Evolutionary conservation across 2,888 invertebrate genomes (phyloP).

Genomic region (Hedychridium roseum): DNA sequence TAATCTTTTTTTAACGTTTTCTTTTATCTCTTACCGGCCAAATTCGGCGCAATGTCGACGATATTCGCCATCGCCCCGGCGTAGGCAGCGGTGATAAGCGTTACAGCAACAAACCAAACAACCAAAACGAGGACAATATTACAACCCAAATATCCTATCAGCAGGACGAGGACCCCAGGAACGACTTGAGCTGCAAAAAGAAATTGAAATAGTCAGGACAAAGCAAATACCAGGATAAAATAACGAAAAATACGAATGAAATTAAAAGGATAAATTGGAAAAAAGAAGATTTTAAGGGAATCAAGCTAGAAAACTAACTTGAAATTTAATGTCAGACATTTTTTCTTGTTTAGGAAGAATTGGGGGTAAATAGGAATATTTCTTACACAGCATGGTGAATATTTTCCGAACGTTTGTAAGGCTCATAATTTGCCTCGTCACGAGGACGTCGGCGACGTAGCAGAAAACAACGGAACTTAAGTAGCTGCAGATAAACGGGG

Average conservation of each 20-base stretch:
- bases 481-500: slow-evolving; percentile 76
- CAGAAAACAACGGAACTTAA: slow-evolving; percentile 76
- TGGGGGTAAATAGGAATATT: no score
- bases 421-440: slow-evolving; percentile 68
- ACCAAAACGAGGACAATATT: slow-evolving; percentile 68
- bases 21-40: slow-evolving; percentile 67
- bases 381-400: slow-evolving; percentile 71
- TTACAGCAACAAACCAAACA: slow-evolving; percentile 75
- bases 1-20: no score
- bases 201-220: background rate
- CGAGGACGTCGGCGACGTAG: slow-evolving; percentile 72
- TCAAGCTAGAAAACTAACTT: no score
- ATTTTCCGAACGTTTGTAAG: slow-evolving; percentile 74
- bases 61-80: slow-evolving; percentile 81
- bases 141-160: slow-evolving; percentile 73
- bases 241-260: background rate
- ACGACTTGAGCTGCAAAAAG: slow-evolving; percentile 70
- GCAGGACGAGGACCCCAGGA: slow-evolving; percentile 71
- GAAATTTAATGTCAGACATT: no score
- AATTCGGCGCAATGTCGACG: slow-evolving; percentile 81
- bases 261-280: background rate
- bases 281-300: no score
- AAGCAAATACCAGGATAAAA: background rate
- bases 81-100: slow-evolving; percentile 76
- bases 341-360: no score